These are phyloP conservation scores for Nyctalus aviator DNA, from an alignment of 2,797 vertebrate species.

Conservation along the genomic window DNA sequence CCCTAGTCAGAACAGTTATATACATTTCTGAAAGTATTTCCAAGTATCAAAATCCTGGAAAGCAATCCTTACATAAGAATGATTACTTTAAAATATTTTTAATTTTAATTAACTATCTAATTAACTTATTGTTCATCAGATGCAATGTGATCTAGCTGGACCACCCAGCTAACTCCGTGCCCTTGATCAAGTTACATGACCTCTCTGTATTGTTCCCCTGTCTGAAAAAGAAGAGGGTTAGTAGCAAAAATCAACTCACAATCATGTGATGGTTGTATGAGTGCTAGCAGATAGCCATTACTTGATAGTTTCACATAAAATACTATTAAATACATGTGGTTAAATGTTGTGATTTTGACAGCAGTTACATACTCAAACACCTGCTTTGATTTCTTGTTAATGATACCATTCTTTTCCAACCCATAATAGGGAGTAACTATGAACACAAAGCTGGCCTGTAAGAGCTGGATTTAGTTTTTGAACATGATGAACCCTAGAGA, in stretches of 20 bases:
- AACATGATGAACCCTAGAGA: neutral
- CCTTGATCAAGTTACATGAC: neutral
- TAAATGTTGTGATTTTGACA: neutral
- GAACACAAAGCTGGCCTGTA: neutral
- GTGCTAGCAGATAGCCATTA: neutral
- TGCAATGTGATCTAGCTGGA: neutral
- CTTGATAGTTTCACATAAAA: neutral
- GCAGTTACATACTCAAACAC: neutral
- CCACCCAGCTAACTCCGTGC: neutral
- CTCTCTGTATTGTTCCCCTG: neutral
- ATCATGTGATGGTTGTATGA: neutral
- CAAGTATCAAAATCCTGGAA: neutral
- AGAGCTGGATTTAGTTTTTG: neutral
- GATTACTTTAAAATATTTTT: neutral
- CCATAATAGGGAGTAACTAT: neutral
- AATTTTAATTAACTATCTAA: slow-evolving; percentile 20
- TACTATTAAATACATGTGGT: neutral
- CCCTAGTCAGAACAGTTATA: neutral
- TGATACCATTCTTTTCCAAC: neutral
- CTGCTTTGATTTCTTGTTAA: neutral
- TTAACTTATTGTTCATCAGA: neutral
- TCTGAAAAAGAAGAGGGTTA: neutral
- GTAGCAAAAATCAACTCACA: neutral
- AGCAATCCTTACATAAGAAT: neutral
- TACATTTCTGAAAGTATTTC: neutral